These are phyloP conservation scores for Cantharis rufa DNA, from an alignment of 2,888 invertebrate species.

Conservation along the genomic window DNA sequence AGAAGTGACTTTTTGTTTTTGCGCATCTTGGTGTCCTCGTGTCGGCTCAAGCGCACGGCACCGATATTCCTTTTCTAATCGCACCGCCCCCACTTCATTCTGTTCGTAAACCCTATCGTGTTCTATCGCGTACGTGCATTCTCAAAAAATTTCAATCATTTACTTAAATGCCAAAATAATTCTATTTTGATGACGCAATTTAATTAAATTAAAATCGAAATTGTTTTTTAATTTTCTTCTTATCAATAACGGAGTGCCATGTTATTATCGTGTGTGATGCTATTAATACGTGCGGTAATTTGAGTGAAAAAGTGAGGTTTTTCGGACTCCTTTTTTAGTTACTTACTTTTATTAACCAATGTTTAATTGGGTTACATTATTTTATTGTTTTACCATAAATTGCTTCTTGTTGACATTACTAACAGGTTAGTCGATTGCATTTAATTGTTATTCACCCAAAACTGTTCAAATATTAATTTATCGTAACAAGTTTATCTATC, in stretches of 20 bases:
- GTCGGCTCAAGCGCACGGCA: conserved; percentile 46
- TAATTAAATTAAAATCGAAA: not conserved
- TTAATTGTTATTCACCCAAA: not conserved
- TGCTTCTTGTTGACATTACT: conserved; percentile 8
- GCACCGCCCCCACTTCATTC: conserved; percentile 47
- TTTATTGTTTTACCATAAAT: not conserved
- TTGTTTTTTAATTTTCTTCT: not conserved
- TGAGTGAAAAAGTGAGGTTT: conserved; percentile 16
- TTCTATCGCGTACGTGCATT: conserved; percentile 28
- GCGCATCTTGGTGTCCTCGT: conserved; percentile 48
- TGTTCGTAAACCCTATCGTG: conserved; percentile 35
- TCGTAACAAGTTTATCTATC: not conserved
- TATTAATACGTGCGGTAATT: conserved; percentile 11
- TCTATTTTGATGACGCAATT: not conserved
- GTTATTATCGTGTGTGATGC: conserved; percentile 5
- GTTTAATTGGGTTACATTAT: conserved; percentile 1
- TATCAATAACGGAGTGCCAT: not conserved
- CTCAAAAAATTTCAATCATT: conserved; percentile 25
- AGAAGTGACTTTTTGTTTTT: conserved; percentile 27
- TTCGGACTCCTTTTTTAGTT: conserved; percentile 16
- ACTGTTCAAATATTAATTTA: not conserved
- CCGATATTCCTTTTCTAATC: conserved; percentile 40
- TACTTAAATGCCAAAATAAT: conserved; percentile 11
- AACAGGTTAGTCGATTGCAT: not conserved
- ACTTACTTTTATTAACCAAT: not conserved